Percentiles rank a stretch among this genome's conserved stretches.
Conservation (phyloP, 2,888 invertebrate species). For the Leucophenga maculata region DNA sequence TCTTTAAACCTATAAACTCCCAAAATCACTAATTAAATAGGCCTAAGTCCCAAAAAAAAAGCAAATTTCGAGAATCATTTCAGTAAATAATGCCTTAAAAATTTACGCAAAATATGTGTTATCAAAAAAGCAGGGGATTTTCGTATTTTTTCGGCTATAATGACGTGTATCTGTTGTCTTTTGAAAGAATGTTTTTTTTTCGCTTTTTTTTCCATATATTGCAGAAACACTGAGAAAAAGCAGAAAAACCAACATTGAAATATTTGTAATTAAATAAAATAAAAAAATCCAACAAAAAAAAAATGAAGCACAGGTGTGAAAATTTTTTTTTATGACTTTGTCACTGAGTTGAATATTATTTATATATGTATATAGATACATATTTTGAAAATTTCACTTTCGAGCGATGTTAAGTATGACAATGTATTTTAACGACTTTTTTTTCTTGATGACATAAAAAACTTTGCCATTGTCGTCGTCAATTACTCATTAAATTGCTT, state of each 20-base stretch:
- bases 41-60: not conserved
- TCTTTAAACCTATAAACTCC: not conserved
- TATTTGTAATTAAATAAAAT: conserved; percentile 58
- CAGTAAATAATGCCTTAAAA: not conserved
- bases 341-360: conserved; percentile 55
- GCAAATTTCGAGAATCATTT: not conserved
- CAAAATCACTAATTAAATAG: conserved; percentile 8
- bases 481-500: not conserved
- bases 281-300: too few relatives aligned
- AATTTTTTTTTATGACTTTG: conserved; percentile 64
- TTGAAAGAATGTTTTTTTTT: not conserved
- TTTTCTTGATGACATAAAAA: not conserved
- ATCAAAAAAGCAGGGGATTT: not conserved
- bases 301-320: conserved; percentile 61
- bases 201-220: not conserved
- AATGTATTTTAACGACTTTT: not conserved
- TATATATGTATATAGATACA: conserved; percentile 38
- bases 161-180: not conserved
- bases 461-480: not conserved
- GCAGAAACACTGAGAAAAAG: conserved; percentile 11
- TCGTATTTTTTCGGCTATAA: not conserved
- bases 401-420: conserved; percentile 7
- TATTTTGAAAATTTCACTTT: not conserved
- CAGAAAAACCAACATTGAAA: not conserved
- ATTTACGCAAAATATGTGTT: not conserved